These are phyloP conservation scores for Cephus sareptanus DNA, from an alignment of 2,888 invertebrate genomes.

Conservation along the genomic window DNA sequence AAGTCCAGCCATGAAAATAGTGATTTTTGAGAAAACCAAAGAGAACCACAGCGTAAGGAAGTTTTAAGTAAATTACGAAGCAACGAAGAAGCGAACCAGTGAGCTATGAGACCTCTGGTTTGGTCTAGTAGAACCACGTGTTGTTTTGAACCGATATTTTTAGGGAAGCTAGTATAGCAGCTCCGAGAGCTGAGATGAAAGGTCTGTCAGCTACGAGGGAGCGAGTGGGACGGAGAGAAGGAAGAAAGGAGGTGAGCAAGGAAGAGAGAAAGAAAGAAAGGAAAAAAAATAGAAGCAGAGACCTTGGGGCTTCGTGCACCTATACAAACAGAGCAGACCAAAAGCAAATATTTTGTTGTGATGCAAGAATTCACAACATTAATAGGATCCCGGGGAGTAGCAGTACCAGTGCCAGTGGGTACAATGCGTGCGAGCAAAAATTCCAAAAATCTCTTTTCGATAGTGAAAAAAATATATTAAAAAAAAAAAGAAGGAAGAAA, in stretches of 20 bases:
- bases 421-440: background rate
- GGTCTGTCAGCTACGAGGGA: slow-evolving; percentile 38
- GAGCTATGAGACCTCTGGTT: background rate
- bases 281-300: slow-evolving; percentile 48
- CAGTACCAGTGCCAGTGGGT: background rate
- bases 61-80: background rate
- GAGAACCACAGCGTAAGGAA: background rate
- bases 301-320: slow-evolving; percentile 56
- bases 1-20: background rate
- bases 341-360: slow-evolving; percentile 63
- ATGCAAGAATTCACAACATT: slow-evolving; percentile 60
- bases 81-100: background rate
- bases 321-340: slow-evolving; percentile 56
- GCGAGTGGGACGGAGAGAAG: slow-evolving; percentile 33
- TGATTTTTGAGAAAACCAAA: background rate
- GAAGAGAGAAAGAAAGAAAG: slow-evolving; percentile 34
- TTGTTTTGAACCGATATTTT: slow-evolving; percentile 59
- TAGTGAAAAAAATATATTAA: background rate
- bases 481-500: background rate
- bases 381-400: slow-evolving; percentile 11
- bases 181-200: slow-evolving; percentile 49
- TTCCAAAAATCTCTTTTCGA: background rate
- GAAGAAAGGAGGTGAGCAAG: slow-evolving; percentile 21
- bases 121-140: slow-evolving; percentile 44
- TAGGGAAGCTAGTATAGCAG: slow-evolving; percentile 49